Evolutionary conservation across 1,140 invertebrate genomes (phyloP).

Genomic region (Dolichoris vasculosae): DNA sequence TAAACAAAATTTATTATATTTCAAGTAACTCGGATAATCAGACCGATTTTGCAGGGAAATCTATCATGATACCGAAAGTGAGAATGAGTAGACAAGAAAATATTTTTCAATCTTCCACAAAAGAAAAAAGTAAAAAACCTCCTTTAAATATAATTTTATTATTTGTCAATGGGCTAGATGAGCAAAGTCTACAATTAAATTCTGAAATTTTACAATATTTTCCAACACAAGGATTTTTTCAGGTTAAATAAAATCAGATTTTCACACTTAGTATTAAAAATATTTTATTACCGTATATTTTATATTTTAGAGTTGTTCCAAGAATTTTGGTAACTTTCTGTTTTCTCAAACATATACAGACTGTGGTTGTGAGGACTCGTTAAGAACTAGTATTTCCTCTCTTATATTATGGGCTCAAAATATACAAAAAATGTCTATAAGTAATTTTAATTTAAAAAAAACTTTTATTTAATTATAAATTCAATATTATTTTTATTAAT

Average conservation of each 20-base stretch:
- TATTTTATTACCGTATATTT: no score
- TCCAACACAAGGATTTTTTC: slow-evolving; percentile 53
- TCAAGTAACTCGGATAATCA: no score
- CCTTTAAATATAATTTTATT: slow-evolving; percentile 59
- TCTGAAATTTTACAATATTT: slow-evolving; percentile 49
- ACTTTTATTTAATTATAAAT: background rate
- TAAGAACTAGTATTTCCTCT: slow-evolving; percentile 50
- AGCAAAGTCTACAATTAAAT: slow-evolving; percentile 46
- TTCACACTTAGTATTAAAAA: no score
- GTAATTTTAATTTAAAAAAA: slow-evolving; percentile 40
- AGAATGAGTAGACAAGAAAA: no score
- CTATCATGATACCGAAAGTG: background rate
- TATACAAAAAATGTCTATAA: slow-evolving; percentile 58
- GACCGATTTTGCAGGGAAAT: background rate
- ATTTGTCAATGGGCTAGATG: slow-evolving; percentile 50
- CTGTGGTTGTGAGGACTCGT: slow-evolving; percentile 56
- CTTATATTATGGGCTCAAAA: slow-evolving; percentile 59
- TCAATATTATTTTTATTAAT: background rate
- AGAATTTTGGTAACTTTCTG: background rate
- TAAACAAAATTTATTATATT: no score
- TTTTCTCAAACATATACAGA: background rate
- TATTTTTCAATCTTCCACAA: background rate
- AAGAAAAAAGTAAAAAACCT: background rate
- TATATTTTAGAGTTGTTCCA: slow-evolving; percentile 57
- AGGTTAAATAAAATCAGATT: slow-evolving; percentile 31